These are phyloP conservation scores for Meiosimyza decipiens DNA, from an alignment of 2,888 invertebrate species.

Conservation along the genomic window DNA sequence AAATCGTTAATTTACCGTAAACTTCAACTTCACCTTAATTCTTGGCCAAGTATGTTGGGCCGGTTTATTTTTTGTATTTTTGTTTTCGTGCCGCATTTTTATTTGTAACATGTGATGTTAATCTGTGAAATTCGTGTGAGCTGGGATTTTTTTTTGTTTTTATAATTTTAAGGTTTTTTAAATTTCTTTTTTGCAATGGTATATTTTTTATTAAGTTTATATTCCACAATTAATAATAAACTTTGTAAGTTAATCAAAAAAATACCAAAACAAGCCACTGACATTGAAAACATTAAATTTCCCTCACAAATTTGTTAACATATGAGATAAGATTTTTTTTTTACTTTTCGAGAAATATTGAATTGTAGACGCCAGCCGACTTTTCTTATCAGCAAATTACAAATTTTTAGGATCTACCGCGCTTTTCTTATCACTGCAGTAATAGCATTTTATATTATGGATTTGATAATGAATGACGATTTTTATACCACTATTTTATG, in stretches of 20 bases:
- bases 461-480: no score
- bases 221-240: neutral
- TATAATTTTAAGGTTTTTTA: no score
- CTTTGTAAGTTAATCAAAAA: neutral
- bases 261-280: no score
- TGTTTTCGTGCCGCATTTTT: constrained; percentile 34
- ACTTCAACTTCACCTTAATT: constrained; percentile 65
- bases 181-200: no score
- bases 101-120: neutral
- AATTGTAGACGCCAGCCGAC: no score
- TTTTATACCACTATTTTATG: neutral
- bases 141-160: no score
- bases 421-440: constrained; percentile 5
- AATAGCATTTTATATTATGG: no score
- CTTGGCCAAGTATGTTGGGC: constrained; percentile 33
- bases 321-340: constrained; percentile 39
- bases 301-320: constrained; percentile 8
- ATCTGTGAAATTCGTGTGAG: no score
- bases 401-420: neutral
- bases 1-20: constrained; percentile 66
- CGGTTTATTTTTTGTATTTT: constrained; percentile 32
- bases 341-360: constrained; percentile 25
- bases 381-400: no score
- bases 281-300: neutral
- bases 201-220: no score